Evolutionary conservation across 2,888 invertebrate species (phyloP), one percentile per base, ranked within the genome.

Genomic region (Frankliniella intonsa): DNA sequence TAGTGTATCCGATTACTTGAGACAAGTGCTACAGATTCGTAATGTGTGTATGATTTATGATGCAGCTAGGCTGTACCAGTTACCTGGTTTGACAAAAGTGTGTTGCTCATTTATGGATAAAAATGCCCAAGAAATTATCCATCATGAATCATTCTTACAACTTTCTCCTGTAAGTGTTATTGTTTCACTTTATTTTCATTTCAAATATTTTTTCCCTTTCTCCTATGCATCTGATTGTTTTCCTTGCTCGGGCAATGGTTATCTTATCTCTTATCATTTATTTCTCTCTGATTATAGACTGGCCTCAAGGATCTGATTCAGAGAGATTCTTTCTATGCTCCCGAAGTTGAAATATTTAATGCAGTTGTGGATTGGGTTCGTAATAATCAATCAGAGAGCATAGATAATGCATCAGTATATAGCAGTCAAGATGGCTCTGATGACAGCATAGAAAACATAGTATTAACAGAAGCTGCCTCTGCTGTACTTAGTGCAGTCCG

Each of bases 41-140:
- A 99, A 98, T 89, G 96, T 98, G 0, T 98, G 98, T 88, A 92
- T 95, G n/a, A 95, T 99, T 85, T 93, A 97, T 85, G 98, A 98
- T 87, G 95, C 97, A 0, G 97, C 98, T 19, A 92, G 94, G 88
- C 89, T 93, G 81, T 94, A 92, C 87, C 90, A 89, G 83, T 88
- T 93, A 81, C 87, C 88, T 76, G 90, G 90, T 83, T 88, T 94
- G 27, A 90, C 89, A 81, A 88, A 93, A 87, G 95, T 96, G 83
- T 98, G 98, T 88, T 93, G 95, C 86, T 92, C 93, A 85, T 99
- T 94, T 88, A 93, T 98, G 89, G 99, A 99, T 88, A 92, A 92
- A 84, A 94, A 98, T 88, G 98, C 99, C 0, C 88, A 90, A 0
- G 95, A 96, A 82, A 92, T 99, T 76, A 90, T 99, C 80, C 90